phyloP scores from a whole-genome alignment of 2,113 vertebrate genomes.

The Seriola quinqueradiata region DNA sequence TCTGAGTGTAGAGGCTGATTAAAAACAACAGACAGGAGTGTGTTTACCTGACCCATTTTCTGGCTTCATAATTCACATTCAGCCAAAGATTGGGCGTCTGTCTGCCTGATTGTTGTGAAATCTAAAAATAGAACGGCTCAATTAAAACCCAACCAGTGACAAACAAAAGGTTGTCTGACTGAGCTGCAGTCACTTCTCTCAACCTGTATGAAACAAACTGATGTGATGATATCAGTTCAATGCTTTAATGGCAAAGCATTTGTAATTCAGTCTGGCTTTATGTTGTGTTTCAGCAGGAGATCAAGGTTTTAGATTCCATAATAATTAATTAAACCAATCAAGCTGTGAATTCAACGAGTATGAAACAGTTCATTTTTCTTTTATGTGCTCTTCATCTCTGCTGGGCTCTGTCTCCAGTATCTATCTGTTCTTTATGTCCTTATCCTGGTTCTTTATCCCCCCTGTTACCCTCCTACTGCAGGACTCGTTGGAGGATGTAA shows the following conservation, averaged over 20 bases:
- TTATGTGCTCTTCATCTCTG: too few species aligned
- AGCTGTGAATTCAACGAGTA: neutral
- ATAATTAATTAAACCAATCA: slow-evolving; percentile 24
- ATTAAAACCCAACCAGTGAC: slow-evolving; percentile 44
- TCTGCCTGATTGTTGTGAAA: slow-evolving; percentile 12
- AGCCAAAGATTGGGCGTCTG: slow-evolving; percentile 46
- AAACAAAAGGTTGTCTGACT: slow-evolving; percentile 21
- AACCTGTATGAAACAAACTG: neutral
- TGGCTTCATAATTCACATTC: slow-evolving; percentile 10
- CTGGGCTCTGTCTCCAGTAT: too few species aligned
- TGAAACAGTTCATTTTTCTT: too few species aligned
- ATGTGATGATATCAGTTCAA: neutral
- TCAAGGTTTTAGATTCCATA: neutral
- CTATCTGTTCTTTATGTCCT: too few species aligned
- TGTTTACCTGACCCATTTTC: slow-evolving; percentile 58
- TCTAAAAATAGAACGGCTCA: slow-evolving; percentile 24
- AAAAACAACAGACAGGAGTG: slow-evolving; percentile 3
- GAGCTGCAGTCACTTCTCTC: neutral
- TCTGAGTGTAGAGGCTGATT: neutral
- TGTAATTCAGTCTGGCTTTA: neutral
- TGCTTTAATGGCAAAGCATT: neutral
- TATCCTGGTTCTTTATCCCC: too few species aligned
- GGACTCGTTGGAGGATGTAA: too few species aligned
- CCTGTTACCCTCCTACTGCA: too few species aligned
- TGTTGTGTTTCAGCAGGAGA: slow-evolving; percentile 3